Evolutionary conservation across 2,797 vertebrate genomes (phyloP).

Genomic region (Enteromius unitaeniatus): DNA sequence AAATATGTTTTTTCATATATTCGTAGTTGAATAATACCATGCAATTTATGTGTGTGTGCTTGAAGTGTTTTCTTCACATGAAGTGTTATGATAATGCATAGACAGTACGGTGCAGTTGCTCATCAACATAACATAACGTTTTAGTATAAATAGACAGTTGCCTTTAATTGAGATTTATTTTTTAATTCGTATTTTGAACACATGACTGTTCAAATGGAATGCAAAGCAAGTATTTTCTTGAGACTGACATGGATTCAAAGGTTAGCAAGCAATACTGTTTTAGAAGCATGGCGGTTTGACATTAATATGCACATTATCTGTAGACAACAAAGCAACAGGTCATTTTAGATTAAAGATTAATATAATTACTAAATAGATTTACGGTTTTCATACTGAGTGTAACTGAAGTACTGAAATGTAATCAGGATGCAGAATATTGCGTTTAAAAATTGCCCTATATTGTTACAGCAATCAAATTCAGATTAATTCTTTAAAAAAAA

Average conservation of each 20-base stretch:
- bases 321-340: constrained; percentile 50
- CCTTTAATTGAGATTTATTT: constrained; percentile 61
- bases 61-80: not conserved
- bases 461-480: constrained; percentile 3
- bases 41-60: not conserved
- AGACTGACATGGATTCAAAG: constrained; percentile 61
- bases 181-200: not conserved
- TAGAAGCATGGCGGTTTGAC: constrained; percentile 65
- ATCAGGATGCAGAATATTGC: not conserved
- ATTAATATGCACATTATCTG: constrained; percentile 70
- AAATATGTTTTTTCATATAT: not conserved
- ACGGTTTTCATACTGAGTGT: not conserved
- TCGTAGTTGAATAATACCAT: constrained; percentile 21
- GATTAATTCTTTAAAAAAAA: not conserved
- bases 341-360: not conserved
- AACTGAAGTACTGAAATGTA: constrained; percentile 6
- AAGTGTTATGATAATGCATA: not conserved
- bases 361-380: not conserved
- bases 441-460: not conserved
- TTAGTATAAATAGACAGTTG: constrained; percentile 63
- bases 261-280: constrained; percentile 66
- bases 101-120: not conserved
- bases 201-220: constrained; percentile 51
- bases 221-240: constrained; percentile 53
- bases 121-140: constrained; percentile 65